phyloP scores from a whole-genome alignment of 2,113 vertebrate genomes.

The Dasyurus viverrinus region DNA sequence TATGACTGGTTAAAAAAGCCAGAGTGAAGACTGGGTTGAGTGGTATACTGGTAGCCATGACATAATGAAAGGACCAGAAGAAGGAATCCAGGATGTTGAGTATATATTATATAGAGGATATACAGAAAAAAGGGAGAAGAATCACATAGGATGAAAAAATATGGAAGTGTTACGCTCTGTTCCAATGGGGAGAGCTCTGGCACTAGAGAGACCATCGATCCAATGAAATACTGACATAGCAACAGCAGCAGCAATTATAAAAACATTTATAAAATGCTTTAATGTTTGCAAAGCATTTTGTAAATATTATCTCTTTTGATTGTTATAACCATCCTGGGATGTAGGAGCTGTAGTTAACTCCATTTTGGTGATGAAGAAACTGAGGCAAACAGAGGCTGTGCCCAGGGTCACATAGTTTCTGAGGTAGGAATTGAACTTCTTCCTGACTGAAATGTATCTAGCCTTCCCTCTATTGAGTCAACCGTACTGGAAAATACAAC shows the following conservation, averaged over 20 bases:
- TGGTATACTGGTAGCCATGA: neutral
- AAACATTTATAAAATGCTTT: neutral
- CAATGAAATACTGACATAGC: neutral
- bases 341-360: neutral
- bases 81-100: neutral
- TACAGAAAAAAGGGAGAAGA: neutral
- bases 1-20: neutral
- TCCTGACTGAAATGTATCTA: neutral
- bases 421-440: neutral
- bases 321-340: neutral
- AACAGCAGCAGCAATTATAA: neutral
- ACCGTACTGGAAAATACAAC: neutral
- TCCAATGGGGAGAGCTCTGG: neutral
- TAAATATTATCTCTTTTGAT: neutral
- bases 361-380: neutral
- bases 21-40: neutral
- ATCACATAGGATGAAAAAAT: neutral
- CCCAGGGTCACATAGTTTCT: neutral
- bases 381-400: neutral
- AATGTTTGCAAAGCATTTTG: neutral
- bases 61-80: neutral
- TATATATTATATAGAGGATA: neutral
- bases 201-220: neutral
- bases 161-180: neutral
- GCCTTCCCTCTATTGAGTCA: neutral